Conservation (phyloP, 1,140 invertebrate species). For the Helicorthomorpha holstii region DNA sequence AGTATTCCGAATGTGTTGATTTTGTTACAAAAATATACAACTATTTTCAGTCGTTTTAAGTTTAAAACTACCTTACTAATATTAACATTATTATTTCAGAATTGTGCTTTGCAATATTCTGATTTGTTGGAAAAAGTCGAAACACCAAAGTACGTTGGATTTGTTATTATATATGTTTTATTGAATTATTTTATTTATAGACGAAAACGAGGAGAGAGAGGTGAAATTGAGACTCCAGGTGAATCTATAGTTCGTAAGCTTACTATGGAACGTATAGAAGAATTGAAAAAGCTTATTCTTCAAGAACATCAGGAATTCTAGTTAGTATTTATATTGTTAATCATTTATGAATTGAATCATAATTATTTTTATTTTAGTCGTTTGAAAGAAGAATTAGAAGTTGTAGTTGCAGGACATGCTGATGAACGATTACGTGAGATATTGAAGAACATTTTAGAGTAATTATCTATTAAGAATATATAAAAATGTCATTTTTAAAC, state of each 20-base stretch:
- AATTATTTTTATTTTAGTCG: conserved; percentile 26
- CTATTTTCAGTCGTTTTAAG: background rate
- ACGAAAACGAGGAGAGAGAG: conserved; percentile 54
- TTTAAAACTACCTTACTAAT: background rate
- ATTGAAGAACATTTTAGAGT: conserved; percentile 50
- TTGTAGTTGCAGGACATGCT: conserved; percentile 30
- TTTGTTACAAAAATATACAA: background rate
- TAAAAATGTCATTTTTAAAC: conserved; percentile 5
- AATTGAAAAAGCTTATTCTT: conserved; percentile 49
- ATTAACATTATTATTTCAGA: conserved; percentile 22
- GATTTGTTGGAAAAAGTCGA: conserved; percentile 65
- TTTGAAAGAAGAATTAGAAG: conserved; percentile 41
- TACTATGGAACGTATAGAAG: conserved; percentile 54
- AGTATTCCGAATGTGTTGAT: background rate
- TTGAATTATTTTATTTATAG: conserved; percentile 13
- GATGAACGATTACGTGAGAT: conserved; percentile 53
- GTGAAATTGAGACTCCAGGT: conserved; percentile 51
- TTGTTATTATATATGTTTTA: conserved; percentile 2
- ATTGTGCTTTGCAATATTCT: conserved; percentile 77
- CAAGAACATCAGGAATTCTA: conserved; percentile 49
- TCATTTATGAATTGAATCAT: conserved; percentile 1
- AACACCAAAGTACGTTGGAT: conserved; percentile 46
- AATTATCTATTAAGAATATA: no score
- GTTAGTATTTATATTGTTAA: conserved; percentile 13
- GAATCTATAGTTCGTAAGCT: conserved; percentile 59